A percentile compares a stretch with the other conserved stretches of the same genome.
phyloP scores from a whole-genome alignment of 2,113 vertebrate species.

The Nymphicus hollandicus region DNA sequence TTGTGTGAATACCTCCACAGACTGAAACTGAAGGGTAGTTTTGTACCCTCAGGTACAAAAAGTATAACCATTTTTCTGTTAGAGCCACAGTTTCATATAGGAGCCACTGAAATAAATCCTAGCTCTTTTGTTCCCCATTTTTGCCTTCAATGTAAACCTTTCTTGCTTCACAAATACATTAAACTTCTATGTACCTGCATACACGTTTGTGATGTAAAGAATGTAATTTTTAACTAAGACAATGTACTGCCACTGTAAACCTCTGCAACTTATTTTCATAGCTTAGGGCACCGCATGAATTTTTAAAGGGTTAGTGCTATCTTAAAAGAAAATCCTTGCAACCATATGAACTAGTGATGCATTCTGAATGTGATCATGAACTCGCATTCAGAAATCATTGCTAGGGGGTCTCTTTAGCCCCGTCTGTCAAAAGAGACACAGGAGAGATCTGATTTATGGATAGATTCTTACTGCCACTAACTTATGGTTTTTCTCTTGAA shows the following conservation, averaged over 20 bases:
- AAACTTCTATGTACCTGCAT: background rate
- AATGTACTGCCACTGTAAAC: background rate
- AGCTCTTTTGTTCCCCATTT: background rate
- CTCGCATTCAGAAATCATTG: background rate
- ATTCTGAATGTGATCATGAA: background rate
- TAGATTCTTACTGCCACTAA: background rate
- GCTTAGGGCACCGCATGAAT: background rate
- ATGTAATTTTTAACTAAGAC: background rate
- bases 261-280: background rate
- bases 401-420: background rate
- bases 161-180: background rate
- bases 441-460: background rate
- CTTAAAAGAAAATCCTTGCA: background rate
- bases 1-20: background rate
- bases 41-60: background rate
- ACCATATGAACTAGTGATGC: accelerated
- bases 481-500: background rate
- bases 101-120: background rate
- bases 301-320: background rate
- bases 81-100: background rate
- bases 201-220: background rate
- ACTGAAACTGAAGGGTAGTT: background rate
- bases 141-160: background rate
- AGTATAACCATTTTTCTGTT: background rate
- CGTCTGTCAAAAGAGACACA: background rate